phyloP scores from a whole-genome alignment of 2,888 invertebrate genomes.

The Drosophila birchii region DNA sequence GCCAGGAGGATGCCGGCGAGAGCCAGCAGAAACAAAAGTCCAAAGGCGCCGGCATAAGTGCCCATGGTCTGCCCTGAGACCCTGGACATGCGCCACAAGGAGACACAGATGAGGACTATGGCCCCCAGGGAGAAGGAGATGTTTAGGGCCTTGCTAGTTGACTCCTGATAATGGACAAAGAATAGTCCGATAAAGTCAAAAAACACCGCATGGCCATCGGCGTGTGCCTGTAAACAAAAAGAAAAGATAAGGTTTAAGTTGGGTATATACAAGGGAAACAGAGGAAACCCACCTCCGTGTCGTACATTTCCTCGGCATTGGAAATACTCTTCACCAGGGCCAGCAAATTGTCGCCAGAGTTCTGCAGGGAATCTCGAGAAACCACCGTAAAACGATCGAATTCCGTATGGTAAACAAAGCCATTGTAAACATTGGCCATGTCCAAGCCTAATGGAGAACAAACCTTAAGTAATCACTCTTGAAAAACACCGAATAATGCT shows the following conservation, averaged over 20 bases:
- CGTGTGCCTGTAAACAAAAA: conserved; percentile 75
- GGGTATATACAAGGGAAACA: too few relatives aligned
- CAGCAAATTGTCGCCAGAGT: conserved; percentile 90
- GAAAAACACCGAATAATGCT: too few relatives aligned
- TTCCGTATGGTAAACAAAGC: conserved; percentile 91
- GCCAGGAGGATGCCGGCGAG: conserved; percentile 76
- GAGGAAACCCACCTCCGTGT: conserved; percentile 68
- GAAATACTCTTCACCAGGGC: conserved; percentile 86
- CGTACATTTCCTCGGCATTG: conserved; percentile 82
- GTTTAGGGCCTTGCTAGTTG: conserved; percentile 82
- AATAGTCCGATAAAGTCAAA: conserved; percentile 90
- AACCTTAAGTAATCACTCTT: not conserved
- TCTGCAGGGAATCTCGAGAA: conserved; percentile 88
- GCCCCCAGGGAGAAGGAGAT: conserved; percentile 80
- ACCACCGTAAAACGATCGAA: conserved; percentile 88
- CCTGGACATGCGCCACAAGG: conserved; percentile 74
- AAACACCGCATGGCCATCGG: conserved; percentile 87
- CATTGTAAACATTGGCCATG: conserved; percentile 89
- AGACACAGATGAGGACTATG: conserved; percentile 77
- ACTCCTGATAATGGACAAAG: conserved; percentile 87
- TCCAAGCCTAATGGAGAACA: conserved; percentile 87
- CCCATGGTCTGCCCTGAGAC: conserved; percentile 51
- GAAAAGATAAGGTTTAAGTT: not conserved
- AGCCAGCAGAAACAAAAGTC: conserved; percentile 70
- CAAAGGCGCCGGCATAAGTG: conserved; percentile 59